phyloP scores from a whole-genome alignment of 2,888 invertebrate genomes.

The Rhaphigaster nebulosa region DNA sequence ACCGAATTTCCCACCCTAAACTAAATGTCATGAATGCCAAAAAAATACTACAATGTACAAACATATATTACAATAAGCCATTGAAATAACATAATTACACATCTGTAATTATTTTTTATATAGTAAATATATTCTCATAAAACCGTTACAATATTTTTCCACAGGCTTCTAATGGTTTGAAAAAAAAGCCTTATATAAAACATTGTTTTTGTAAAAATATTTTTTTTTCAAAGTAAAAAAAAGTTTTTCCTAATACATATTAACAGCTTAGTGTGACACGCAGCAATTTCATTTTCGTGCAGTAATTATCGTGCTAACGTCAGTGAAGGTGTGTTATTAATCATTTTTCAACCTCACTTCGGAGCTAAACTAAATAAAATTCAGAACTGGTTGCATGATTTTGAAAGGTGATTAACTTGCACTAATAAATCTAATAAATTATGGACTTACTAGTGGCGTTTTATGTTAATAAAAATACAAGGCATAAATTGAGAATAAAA shows the following conservation, averaged over 20 bases:
- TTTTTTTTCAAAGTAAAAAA: background rate
- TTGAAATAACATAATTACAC: no score
- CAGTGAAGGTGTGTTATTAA: background rate
- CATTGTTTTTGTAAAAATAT: no score
- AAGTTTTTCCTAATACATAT: background rate
- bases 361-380: background rate
- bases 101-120: no score
- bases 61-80: no score
- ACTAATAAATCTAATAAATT: background rate
- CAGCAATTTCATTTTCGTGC: background rate
- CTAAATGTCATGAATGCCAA: no score
- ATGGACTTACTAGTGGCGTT: background rate
- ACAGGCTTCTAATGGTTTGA: no score
- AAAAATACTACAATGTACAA: no score
- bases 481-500: background rate
- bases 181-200: no score
- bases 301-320: slow-evolving; percentile 28
- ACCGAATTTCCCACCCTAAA: no score
- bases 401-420: background rate
- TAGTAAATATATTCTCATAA: no score
- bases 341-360: background rate
- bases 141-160: no score
- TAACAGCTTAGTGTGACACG: background rate
- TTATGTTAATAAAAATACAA: background rate
- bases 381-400: background rate